A percentile compares a stretch with the other conserved stretches of the same genome.
Conservation (phyloP, 2,888 invertebrate species). For the Drosophila demipolita region DNA sequence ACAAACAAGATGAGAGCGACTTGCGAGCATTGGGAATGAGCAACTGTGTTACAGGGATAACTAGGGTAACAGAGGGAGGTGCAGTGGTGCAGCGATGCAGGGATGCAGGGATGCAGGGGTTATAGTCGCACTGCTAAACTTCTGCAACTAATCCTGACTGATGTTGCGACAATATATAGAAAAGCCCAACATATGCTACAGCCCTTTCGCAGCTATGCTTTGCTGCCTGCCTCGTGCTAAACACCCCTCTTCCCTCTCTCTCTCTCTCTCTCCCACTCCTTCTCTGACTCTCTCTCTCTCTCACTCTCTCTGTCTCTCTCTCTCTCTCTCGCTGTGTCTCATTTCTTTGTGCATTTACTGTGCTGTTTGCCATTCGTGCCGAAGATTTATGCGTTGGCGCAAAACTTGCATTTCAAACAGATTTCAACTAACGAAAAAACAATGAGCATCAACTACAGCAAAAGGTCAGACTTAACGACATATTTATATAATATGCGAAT, state of each 20-base stretch:
- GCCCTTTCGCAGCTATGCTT: constrained; percentile 73
- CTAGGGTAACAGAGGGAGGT: not conserved
- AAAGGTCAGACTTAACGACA: constrained; percentile 22
- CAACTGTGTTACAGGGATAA: not conserved
- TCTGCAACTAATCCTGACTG: constrained; percentile 77
- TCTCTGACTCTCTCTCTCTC: not conserved
- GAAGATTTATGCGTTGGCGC: constrained; percentile 73
- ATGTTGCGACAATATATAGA: constrained; percentile 77
- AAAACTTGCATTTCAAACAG: constrained; percentile 73
- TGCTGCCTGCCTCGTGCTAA: constrained; percentile 62
- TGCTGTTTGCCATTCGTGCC: constrained; percentile 66
- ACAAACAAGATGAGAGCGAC: constrained; percentile 70
- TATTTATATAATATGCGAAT: not conserved
- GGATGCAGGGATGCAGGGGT: constrained; percentile 8
- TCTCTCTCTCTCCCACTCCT: not conserved
- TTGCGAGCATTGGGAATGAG: constrained; percentile 25
- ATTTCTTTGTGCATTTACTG: constrained; percentile 17
- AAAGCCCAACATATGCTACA: constrained; percentile 72
- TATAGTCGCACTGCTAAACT: constrained; percentile 66
- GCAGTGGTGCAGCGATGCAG: not conserved
- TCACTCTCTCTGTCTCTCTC: not conserved
- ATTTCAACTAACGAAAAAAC: constrained; percentile 53
- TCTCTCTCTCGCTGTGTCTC: constrained; percentile 1
- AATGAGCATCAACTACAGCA: constrained; percentile 28
- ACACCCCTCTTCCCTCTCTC: not conserved